Base-by-base conservation (phyloP, 2,113 vertebrate genomes). In the Pelvicachromis taeniatus region DNA sequence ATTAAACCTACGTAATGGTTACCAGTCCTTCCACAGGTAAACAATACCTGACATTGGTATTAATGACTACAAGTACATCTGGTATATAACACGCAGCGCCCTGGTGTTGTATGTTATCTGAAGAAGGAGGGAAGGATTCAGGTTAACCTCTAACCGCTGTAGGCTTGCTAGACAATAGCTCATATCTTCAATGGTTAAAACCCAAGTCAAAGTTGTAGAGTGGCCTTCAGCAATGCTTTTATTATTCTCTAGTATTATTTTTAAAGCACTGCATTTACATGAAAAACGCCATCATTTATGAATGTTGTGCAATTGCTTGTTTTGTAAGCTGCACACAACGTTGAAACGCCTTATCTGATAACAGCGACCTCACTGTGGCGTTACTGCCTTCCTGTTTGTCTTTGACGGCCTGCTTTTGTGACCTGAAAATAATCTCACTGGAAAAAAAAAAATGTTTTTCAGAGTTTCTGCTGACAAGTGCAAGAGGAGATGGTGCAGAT, bases 381-480 rank as follows among this genome's bases (percentile, higher is more conserved):
- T 50, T 17, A 33, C 1, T 5, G 35, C 1, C 80, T 91, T 91
- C 88, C 89, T 92, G 82, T 89, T 7, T 50, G 12, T 87, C 6
- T 65, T 42, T 5, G 21, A 6, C 2, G 6, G 7, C 19, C 4
- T 38, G 53, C 3, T 81, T 81, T n/a, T 56, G n/a, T 85, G 79
- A 78, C 80, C 61, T 82, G 13, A 42, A 63, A 55, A 31, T 23
- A 17, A 68, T 77, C 23, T 50, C 17, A 29, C 23, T 73, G 14
- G 11, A 2, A 78, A 26, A 21, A 21, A 14, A 29, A 75, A 33
- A 35, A 75, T 91, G 52, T 95, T 50, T 95, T 95, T 73, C 93
- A 95, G 95, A 83, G 26, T 65, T 23, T 31, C 68, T 94, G 53
- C 38, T 94, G 75, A 87, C 2, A 13, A 45, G 35, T 9, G 91